phyloP scores from a whole-genome alignment of 2,888 invertebrate genomes.

The Chymomyza fuscimana region DNA sequence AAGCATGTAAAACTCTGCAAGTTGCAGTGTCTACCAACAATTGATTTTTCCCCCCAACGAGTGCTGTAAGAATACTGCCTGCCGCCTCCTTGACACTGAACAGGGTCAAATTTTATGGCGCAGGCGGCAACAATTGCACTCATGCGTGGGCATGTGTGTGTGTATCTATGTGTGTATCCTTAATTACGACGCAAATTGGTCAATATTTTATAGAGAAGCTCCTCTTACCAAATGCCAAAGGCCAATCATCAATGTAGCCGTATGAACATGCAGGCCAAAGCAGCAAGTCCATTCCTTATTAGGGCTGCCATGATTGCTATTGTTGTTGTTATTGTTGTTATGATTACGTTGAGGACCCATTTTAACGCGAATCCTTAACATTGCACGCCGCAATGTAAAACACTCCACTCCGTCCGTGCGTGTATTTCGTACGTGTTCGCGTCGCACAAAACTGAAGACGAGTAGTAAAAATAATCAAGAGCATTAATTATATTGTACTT shows the following conservation, averaged over 20 bases:
- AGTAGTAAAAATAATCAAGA: conserved; percentile 20
- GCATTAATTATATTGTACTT: conserved; percentile 29
- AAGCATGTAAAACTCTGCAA: too few relatives aligned
- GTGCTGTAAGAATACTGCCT: background rate
- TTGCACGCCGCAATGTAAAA: conserved; percentile 58
- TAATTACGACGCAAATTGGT: conserved; percentile 17
- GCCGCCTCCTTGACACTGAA: conserved; percentile 57
- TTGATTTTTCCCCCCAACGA: too few relatives aligned
- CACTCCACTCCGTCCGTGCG: conserved; percentile 24
- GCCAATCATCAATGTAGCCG: conserved; percentile 89
- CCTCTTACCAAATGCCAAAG: conserved; percentile 91
- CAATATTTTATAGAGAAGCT: conserved; percentile 14
- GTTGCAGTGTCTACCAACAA: too few relatives aligned
- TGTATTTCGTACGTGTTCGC: conserved; percentile 5
- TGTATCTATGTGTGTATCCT: conserved; percentile 5
- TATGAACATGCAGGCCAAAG: conserved; percentile 90
- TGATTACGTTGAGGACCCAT: conserved; percentile 82
- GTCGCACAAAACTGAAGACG: conserved; percentile 28
- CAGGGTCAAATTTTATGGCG: conserved; percentile 52
- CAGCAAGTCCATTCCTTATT: conserved; percentile 89
- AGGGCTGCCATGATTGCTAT: conserved; percentile 55
- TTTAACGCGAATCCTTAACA: conserved; percentile 79
- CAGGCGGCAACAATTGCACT: conserved; percentile 27
- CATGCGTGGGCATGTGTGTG: conserved; percentile 3
- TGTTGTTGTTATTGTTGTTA: conserved; percentile 38